phyloP scores from a whole-genome alignment of 2,888 invertebrate species.

The Drosophila mimica region DNA sequence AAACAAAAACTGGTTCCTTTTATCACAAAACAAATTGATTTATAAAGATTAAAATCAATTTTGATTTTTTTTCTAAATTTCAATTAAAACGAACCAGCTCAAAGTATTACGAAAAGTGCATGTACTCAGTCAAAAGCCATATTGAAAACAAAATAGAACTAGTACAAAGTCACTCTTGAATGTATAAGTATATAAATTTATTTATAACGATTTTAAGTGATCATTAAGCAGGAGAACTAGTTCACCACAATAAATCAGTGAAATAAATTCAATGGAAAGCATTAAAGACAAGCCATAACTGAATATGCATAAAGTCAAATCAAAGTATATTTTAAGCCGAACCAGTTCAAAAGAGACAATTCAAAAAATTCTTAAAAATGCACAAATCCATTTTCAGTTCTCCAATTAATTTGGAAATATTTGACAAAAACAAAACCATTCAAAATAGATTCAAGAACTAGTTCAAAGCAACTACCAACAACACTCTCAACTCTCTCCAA shows the following conservation, averaged over 20 bases:
- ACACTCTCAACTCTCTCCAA: conserved; percentile 8
- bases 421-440: conserved; percentile 3
- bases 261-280: background rate
- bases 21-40: background rate
- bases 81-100: background rate
- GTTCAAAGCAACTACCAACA: conserved; percentile 5
- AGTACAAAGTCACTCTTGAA: background rate
- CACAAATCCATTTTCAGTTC: background rate
- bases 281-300: background rate
- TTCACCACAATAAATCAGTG: background rate
- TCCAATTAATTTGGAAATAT: background rate
- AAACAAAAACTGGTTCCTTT: background rate
- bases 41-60: background rate
- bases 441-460: background rate
- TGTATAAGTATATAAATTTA: background rate
- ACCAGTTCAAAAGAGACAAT: background rate
- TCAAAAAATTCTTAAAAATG: background rate
- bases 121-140: background rate
- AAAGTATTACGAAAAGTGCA: background rate
- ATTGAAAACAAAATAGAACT: background rate
- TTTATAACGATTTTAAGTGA: background rate
- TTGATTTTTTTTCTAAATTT: background rate
- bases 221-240: background rate
- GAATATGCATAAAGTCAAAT: background rate
- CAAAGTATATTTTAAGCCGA: background rate